These are phyloP conservation scores for Mugil cephalus DNA, from an alignment of 2,113 vertebrate species.

Conservation along the genomic window DNA sequence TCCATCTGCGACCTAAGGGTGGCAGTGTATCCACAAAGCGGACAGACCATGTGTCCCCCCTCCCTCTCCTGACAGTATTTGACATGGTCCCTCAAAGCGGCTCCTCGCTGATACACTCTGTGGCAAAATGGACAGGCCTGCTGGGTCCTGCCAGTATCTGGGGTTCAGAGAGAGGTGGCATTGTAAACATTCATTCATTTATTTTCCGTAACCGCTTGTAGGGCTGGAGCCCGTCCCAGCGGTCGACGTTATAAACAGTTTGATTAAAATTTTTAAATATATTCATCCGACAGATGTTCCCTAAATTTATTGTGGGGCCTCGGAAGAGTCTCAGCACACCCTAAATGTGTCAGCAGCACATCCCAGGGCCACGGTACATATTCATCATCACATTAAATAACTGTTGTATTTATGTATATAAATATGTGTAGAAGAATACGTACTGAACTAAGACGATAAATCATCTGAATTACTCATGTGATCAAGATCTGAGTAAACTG, in stretches of 20 bases:
- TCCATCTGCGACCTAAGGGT: slow-evolving; percentile 83
- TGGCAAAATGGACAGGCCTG: slow-evolving; percentile 85
- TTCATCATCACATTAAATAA: neutral
- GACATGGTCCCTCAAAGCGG: slow-evolving; percentile 82
- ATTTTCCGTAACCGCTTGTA: no score
- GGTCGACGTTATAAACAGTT: slow-evolving; percentile 3
- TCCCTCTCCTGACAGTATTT: slow-evolving; percentile 83
- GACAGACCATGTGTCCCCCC: slow-evolving; percentile 74
- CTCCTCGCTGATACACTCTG: slow-evolving; percentile 73
- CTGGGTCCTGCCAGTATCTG: slow-evolving; percentile 66
- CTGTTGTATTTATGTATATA: no score
- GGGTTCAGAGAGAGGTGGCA: slow-evolving; percentile 29
- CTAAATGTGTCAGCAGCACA: neutral
- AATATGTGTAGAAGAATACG: no score
- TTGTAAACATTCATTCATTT: no score
- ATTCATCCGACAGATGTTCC: slow-evolving; percentile 1
- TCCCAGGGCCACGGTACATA: neutral
- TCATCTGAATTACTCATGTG: no score
- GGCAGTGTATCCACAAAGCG: slow-evolving; percentile 83
- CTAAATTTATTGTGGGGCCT: neutral
- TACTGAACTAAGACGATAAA: no score
- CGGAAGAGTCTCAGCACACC: accelerated
- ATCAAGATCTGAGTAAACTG: no score
- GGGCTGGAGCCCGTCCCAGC: no score
- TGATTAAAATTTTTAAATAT: neutral